A percentile compares a stretch with the other conserved stretches of the same genome.
Evolutionary conservation across 2,113 vertebrate species (phyloP).

Genomic region (Caranx ignobilis): DNA sequence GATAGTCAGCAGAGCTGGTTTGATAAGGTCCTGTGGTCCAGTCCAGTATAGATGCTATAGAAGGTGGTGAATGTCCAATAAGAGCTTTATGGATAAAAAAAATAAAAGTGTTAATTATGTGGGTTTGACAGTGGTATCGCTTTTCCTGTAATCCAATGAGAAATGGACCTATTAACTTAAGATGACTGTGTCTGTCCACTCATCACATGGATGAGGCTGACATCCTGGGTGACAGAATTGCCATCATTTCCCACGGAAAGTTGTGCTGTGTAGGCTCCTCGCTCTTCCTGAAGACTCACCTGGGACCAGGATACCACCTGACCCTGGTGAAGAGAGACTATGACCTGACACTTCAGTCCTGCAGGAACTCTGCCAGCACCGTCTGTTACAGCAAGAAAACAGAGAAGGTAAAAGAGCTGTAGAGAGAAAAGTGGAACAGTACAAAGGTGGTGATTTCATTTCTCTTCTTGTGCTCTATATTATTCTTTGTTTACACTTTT

Average conservation of each 20-base stretch:
- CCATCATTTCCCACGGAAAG: slow-evolving; percentile 97
- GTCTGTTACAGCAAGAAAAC: slow-evolving; percentile 88
- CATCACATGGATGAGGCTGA: slow-evolving; percentile 99
- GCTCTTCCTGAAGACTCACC: slow-evolving; percentile 95
- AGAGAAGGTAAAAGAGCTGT: slow-evolving; percentile 24
- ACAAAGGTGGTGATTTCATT: slow-evolving; percentile 83
- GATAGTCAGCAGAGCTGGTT: too few relatives aligned
- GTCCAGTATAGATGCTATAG: too few relatives aligned
- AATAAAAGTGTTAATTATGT: too few relatives aligned
- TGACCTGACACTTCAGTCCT: slow-evolving; percentile 93
- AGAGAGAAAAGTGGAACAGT: slow-evolving; percentile 31
- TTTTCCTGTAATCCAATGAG: too few relatives aligned
- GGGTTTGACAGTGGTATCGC: too few relatives aligned
- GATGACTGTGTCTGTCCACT: slow-evolving; percentile 61
- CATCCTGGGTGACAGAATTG: slow-evolving; percentile 95
- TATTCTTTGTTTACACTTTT: slow-evolving; percentile 86
- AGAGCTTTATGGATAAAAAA: too few relatives aligned
- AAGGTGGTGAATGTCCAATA: too few relatives aligned
- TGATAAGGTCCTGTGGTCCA: too few relatives aligned
- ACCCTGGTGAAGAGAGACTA: slow-evolving; percentile 96
- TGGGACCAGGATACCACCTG: slow-evolving; percentile 98
- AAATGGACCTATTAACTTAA: not conserved
- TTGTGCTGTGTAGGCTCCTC: slow-evolving; percentile 97
- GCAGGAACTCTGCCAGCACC: slow-evolving; percentile 93
- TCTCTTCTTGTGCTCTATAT: slow-evolving; percentile 80